Conservation (phyloP, 2,797 vertebrate species). For the Trachops cirrhosus region DNA sequence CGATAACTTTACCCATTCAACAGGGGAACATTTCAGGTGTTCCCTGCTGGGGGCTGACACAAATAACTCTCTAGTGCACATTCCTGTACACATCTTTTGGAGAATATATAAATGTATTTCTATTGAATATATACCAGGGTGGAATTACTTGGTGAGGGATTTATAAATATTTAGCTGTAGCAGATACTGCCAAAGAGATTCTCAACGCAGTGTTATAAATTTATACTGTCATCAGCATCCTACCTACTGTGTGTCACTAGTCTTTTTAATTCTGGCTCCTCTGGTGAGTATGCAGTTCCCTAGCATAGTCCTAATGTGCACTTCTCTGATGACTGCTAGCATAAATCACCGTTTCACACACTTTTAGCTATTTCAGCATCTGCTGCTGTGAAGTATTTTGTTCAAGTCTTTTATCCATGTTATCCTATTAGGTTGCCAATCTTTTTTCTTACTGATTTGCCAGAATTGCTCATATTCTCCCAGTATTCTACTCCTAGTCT, state of each 20-base stretch:
- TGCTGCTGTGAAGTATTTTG: neutral
- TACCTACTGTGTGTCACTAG: neutral
- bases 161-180: neutral
- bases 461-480: neutral
- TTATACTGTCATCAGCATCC: neutral
- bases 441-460: neutral
- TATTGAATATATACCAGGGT: neutral
- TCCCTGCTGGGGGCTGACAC: neutral
- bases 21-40: neutral
- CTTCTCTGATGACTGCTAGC: neutral
- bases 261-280: neutral
- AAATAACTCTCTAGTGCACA: neutral
- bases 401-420: neutral
- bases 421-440: neutral
- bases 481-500: neutral
- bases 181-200: neutral
- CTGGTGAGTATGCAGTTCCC: too few species aligned
- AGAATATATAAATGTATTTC: neutral
- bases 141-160: neutral
- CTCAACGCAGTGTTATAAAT: neutral
- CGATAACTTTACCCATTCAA: neutral
- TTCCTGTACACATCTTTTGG: neutral
- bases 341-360: neutral
- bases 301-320: neutral
- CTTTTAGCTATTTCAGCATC: neutral